Evolutionary conservation across 2,888 invertebrate species (phyloP), one percentile per base, ranked within the genome.

Genomic region (Apocheima hispidaria): DNA sequence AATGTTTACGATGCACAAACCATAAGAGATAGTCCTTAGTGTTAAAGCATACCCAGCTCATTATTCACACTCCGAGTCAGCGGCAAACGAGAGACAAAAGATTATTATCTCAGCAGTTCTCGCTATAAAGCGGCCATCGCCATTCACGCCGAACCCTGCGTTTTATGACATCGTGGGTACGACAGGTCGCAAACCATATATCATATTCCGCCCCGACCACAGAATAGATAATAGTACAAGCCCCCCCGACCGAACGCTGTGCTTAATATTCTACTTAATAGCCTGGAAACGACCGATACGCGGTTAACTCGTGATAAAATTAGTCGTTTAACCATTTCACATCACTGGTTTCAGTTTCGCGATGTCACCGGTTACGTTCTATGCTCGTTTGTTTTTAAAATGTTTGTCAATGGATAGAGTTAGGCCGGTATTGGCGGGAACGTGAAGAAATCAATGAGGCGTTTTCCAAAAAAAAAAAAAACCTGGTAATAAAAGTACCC

Each of bases 191-290:
- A 70, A 68, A 66, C 65, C 61, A 67, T 69, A 70, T 62, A 70
- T 72, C 73, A 69, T 71, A 74, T 74, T 75, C 75, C 72, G 70
- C 75, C 75, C 73, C 66, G n/a, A n/a, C n/a, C n/a, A n/a, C n/a
- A n/a, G n/a, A n/a, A n/a, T n/a, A n/a, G n/a, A n/a, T n/a, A n/a
- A n/a, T n/a, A n/a, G n/a, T n/a, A n/a, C n/a, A n/a, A n/a, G n/a
- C 75, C 72, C 70, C 75, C 75, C 73, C 66, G 55, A 66, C 65
- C 57, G 60, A 70, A 62, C 71, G 63, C 81, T 82, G 83, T 73
- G 74, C 75, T 78, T 81, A 80, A 82, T 82, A 74, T 71, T 73
- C 73, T 69, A 77, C 65, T 78, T 80, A 83, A 84, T 79, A 74
- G 77, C 66, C 64, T 70, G 74, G 77, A 81, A 82, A 74, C 69